Percentiles rank a stretch among this genome's conserved stretches.
These are phyloP conservation scores for Maniola jurtina DNA, from an alignment of 1,140 invertebrate species.

Conservation along the genomic window DNA sequence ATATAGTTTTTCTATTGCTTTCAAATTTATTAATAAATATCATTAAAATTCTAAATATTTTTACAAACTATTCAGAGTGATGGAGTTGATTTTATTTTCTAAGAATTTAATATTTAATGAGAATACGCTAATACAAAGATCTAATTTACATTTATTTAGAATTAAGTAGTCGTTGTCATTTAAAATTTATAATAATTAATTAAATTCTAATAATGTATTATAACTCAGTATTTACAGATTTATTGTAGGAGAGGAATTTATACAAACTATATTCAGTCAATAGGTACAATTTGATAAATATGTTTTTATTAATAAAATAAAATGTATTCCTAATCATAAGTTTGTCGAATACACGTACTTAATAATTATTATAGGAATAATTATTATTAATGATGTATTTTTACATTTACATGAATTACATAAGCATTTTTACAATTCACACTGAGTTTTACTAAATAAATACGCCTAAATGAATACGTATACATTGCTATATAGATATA, in stretches of 20 bases:
- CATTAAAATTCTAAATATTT: conserved; percentile 6
- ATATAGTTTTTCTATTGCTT: conserved; percentile 48
- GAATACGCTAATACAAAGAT: conserved; percentile 43
- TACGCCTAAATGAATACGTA: conserved; percentile 37
- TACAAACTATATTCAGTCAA: conserved; percentile 42
- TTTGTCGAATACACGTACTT: conserved; percentile 5
- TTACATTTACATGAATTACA: conserved; percentile 21
- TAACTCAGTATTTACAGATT: conserved; percentile 30
- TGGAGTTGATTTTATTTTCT: conserved; percentile 35
- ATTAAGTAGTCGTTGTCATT: conserved; percentile 75
- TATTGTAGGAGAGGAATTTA: conserved; percentile 36
- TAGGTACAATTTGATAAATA: conserved; percentile 41
- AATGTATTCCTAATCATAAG: conserved; percentile 39
- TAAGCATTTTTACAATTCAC: conserved; percentile 32
- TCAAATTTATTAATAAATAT: conserved; percentile 13
- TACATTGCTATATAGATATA: conserved; percentile 32
- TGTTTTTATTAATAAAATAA: conserved; percentile 27
- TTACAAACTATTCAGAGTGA: conserved; percentile 24
- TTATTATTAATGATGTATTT: conserved; percentile 20
- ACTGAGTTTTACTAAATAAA: conserved; percentile 29
- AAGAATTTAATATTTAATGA: conserved; percentile 42
- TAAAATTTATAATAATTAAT: conserved; percentile 47
- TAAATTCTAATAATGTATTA: conserved; percentile 32
- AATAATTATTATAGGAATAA: conserved; percentile 18
- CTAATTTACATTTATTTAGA: conserved; percentile 73